Evolutionary conservation across 2,797 vertebrate genomes (phyloP).

Genomic region (Rhincodon typus): DNA sequence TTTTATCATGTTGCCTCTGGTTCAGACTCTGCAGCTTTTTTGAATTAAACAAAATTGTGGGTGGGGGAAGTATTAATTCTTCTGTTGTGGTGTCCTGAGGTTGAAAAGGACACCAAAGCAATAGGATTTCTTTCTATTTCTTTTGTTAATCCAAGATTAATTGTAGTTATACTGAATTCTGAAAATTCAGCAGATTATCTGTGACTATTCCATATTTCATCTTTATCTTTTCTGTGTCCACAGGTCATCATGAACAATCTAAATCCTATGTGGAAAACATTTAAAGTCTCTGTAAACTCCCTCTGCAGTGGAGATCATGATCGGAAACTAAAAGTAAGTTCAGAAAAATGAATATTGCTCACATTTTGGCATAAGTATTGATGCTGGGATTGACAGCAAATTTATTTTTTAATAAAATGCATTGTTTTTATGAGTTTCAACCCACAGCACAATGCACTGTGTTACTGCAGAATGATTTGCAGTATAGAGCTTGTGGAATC

Average conservation of each 20-base stretch:
- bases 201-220: not conserved
- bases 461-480: not conserved
- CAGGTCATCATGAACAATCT: conserved; percentile 99
- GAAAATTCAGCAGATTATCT: not conserved
- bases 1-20: too few species aligned
- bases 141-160: not conserved
- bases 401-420: not conserved
- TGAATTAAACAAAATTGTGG: too few species aligned
- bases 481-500: not conserved
- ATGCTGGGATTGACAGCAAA: too few species aligned
- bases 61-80: too few species aligned
- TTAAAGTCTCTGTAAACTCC: conserved; percentile 96
- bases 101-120: too few species aligned
- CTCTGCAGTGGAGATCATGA: conserved; percentile 94
- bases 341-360: too few species aligned
- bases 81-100: too few species aligned
- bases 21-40: too few species aligned
- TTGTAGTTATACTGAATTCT: not conserved
- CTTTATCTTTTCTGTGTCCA: conserved; percentile 41
- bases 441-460: too few species aligned
- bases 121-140: not conserved
- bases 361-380: too few species aligned
- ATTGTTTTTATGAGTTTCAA: not conserved
- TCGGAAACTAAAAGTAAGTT: conserved; percentile 83
- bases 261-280: conserved; percentile 95